These are phyloP conservation scores for Parauchenoglanis ngamensis DNA, from an alignment of 2,797 vertebrate species.

Conservation along the genomic window DNA sequence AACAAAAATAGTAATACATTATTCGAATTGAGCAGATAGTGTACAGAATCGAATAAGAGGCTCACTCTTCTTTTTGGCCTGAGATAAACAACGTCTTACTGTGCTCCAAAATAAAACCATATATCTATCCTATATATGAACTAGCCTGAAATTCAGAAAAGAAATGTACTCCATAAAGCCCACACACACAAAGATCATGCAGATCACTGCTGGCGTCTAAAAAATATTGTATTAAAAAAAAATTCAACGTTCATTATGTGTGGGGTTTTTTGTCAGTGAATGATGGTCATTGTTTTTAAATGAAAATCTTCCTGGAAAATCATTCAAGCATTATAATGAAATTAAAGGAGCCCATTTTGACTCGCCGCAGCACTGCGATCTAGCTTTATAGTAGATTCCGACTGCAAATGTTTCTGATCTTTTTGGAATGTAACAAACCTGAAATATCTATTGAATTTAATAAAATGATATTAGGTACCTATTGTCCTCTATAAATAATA, in stretches of 20 bases:
- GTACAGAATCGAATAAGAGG: background rate
- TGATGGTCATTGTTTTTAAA: background rate
- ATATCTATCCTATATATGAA: background rate
- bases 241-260: background rate
- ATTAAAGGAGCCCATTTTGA: background rate
- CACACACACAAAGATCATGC: background rate
- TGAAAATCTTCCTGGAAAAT: background rate
- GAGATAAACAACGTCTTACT: background rate
- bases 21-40: background rate
- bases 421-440: background rate
- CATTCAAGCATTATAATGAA: background rate
- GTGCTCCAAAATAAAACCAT: background rate
- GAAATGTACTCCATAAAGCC: background rate
- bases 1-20: constrained; percentile 1
- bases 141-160: background rate
- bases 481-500: background rate
- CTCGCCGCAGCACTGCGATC: background rate
- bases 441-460: background rate
- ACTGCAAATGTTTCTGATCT: background rate
- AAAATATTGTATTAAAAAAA: background rate
- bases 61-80: background rate
- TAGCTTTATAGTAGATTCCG: background rate
- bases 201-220: background rate
- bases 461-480: background rate
- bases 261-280: background rate